Conservation (phyloP, 2,888 invertebrate species). For the Strigamia crassipes region DNA sequence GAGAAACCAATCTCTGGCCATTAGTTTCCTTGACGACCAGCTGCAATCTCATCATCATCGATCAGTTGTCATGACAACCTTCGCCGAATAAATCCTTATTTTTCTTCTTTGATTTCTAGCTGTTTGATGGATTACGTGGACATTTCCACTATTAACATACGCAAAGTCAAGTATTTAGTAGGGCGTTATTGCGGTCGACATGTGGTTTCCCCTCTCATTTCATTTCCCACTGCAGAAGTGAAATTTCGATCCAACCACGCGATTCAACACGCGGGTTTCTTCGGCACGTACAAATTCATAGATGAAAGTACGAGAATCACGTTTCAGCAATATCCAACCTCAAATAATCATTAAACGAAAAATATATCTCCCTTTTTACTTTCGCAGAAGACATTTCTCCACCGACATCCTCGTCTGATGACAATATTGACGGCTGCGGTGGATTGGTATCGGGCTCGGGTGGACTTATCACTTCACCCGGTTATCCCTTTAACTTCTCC, state of each 20-base stretch:
- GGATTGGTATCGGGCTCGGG: constrained; percentile 55
- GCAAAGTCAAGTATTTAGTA: constrained; percentile 53
- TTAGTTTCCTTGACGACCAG: constrained; percentile 25
- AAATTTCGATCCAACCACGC: constrained; percentile 56
- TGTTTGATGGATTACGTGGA: constrained; percentile 58
- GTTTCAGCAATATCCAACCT: no score
- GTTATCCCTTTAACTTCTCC: constrained; percentile 59
- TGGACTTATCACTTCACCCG: constrained; percentile 60
- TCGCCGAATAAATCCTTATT: not conserved
- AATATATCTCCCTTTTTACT: constrained; percentile 3
- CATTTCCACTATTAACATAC: constrained; percentile 56
- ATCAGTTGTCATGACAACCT: constrained; percentile 29
- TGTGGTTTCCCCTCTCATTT: constrained; percentile 54
- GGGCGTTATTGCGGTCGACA: constrained; percentile 57
- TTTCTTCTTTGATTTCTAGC: constrained; percentile 50
- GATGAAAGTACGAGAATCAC: constrained; percentile 55
- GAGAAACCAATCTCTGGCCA: constrained; percentile 30
- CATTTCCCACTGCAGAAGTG: constrained; percentile 56
- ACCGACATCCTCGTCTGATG: constrained; percentile 52
- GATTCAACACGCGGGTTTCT: constrained; percentile 55
- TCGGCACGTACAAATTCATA: constrained; percentile 56
- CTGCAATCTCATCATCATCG: constrained; percentile 37
- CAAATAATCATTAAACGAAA: not conserved
- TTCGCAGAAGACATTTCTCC: constrained; percentile 53
- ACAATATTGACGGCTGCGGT: constrained; percentile 54